Base-by-base conservation (phyloP, 92 coral and sea anemone species). In the Chrysogorgia sp. region DNA sequence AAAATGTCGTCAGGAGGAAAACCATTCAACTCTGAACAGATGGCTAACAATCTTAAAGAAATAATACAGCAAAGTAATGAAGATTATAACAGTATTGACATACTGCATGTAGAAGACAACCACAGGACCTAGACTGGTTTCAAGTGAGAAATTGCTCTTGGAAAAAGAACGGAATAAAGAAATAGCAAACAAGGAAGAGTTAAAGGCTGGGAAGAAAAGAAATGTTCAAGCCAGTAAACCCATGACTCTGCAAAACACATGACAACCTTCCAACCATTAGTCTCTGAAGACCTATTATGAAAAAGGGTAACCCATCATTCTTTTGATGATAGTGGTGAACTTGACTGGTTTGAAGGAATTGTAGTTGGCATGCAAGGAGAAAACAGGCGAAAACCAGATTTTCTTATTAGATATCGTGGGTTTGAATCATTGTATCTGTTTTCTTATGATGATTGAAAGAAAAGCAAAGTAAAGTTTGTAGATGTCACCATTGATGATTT, bases 251-350 rank as follows among this genome's bases (percentile, higher is more conserved):
- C 50, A 9, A 43, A 43, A 17, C 9, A 43, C 80, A 74, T 17
- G 28, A 31, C 5, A 0, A n/a, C 20, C 7, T 74, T 6, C 68
- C 80, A 6, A 63, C 71, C 37, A 59, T 82, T 33, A 63, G 50
- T 57, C 14, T 66, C 80, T 12, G 69, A 75, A 33, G 34, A 75
- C 10, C 37, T 75, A 26, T n/a, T 75, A 52, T 30, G 80, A 13
- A 74, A 74, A 50, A 58, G 80, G 57, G 80, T 75, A 8, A 17
- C 69, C 28, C 80, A 76, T 37, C 40, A 76, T 30, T 76, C 67
- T 24, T 20, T 56, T 33, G 12, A 37, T 13, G 43, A 76, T 40
- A 24, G n/a, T 45, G 20, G 63, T 22, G 25, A 28, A 0, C 35
- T 47, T 33, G n/a, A 53, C 13, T 31, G 67, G 49, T 72, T 40